phyloP scores from a whole-genome alignment of 1,140 invertebrate genomes.

The Cheumatopsyche charites region DNA sequence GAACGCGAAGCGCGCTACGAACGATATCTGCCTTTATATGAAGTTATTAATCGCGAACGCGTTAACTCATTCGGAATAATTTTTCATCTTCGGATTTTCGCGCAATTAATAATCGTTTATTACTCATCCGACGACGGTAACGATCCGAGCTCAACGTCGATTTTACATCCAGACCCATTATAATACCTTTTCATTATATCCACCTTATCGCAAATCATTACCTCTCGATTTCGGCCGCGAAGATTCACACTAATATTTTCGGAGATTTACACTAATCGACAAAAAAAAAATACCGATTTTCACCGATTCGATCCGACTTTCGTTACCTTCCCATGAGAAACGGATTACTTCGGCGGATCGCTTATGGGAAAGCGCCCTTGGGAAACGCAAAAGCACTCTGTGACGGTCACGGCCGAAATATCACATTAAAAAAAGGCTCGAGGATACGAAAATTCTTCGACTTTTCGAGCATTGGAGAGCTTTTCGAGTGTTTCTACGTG shows the following conservation, averaged over 20 bases:
- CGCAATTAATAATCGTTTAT: constrained; percentile 4
- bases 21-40: no score
- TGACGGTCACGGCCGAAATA: not conserved
- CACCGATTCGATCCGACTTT: no score
- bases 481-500: constrained; percentile 5
- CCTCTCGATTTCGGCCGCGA: not conserved
- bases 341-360: no score
- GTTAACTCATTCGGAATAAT: no score
- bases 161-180: constrained; percentile 9
- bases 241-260: no score
- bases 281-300: no score
- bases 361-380: not conserved
- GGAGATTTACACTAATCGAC: no score
- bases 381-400: not conserved
- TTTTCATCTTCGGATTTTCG: no score
- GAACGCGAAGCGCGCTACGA: no score
- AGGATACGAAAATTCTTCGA: not conserved
- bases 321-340: no score
- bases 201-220: not conserved
- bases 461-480: constrained; percentile 1
- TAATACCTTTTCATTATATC: constrained; percentile 5
- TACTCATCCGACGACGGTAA: not conserved
- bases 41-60: no score
- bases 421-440: constrained; percentile 3
- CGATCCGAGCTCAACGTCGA: not conserved